A percentile compares a stretch with the other conserved stretches of the same genome.
These are phyloP conservation scores for Stenolophus ochropezus DNA, from an alignment of 2,888 invertebrate species.

Conservation along the genomic window DNA sequence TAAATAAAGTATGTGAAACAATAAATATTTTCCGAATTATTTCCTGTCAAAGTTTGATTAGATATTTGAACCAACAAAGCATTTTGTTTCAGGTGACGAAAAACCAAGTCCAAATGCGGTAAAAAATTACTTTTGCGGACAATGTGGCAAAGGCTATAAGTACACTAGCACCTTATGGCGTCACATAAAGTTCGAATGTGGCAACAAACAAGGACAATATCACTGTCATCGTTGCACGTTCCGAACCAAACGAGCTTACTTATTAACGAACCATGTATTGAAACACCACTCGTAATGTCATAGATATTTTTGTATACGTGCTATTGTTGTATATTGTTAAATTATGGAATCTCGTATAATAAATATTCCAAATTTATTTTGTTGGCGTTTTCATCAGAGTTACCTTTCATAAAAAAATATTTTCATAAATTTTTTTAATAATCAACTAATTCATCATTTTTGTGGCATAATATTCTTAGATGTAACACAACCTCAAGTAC, in stretches of 20 bases:
- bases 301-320: not conserved
- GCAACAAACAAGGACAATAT: constrained; percentile 69
- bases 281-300: not conserved
- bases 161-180: constrained; percentile 61
- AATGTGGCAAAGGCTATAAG: constrained; percentile 9
- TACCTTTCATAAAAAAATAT: too few relatives aligned
- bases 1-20: not conserved
- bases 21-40: not conserved
- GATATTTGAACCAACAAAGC: not conserved
- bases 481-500: too few relatives aligned
- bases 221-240: constrained; percentile 67
- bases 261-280: not conserved
- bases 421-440: too few relatives aligned
- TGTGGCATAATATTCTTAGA: too few relatives aligned
- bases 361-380: too few relatives aligned
- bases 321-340: too few relatives aligned
- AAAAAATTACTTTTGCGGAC: constrained; percentile 17
- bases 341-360: too few relatives aligned
- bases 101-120: too few relatives aligned
- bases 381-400: too few relatives aligned
- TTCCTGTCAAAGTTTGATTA: not conserved
- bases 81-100: constrained; percentile 8
- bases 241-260: constrained; percentile 4
- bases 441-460: too few relatives aligned
- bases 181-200: constrained; percentile 72